Conservation (phyloP, 2,888 invertebrate genomes). For the Cactoblastis cactorum region DNA sequence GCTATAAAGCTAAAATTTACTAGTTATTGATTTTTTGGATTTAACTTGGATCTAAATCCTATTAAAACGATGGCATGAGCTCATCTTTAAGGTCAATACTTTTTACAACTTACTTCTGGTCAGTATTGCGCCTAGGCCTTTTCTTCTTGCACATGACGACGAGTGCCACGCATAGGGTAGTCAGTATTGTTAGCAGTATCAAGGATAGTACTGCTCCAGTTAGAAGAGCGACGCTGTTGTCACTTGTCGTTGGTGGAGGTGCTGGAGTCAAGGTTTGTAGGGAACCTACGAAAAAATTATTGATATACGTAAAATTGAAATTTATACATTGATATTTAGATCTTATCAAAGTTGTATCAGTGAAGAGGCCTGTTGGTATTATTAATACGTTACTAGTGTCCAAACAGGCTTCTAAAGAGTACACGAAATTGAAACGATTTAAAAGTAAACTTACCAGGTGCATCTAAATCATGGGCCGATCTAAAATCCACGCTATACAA, state of each 20-base stretch:
- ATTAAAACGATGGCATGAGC: too few species aligned
- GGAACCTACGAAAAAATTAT: constrained; percentile 46
- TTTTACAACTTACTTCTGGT: constrained; percentile 57
- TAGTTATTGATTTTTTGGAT: too few species aligned
- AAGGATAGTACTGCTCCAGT: constrained; percentile 65
- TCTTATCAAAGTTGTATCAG: too few species aligned
- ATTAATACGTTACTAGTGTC: too few species aligned
- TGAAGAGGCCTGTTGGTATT: too few species aligned
- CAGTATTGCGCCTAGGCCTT: constrained; percentile 50
- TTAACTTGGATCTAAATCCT: too few species aligned
- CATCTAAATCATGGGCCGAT: constrained; percentile 53
- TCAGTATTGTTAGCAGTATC: constrained; percentile 66
- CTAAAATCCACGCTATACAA: constrained; percentile 81
- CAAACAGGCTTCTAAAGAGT: too few species aligned
- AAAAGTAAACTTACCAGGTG: constrained; percentile 47
- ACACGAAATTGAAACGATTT: neutral
- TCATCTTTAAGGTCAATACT: too few species aligned
- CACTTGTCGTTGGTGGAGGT: constrained; percentile 40
- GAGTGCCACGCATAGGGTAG: constrained; percentile 66
- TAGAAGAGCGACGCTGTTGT: constrained; percentile 63
- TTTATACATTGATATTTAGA: too few species aligned
- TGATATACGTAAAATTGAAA: too few species aligned
- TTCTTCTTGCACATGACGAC: constrained; percentile 72
- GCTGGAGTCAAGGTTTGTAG: constrained; percentile 68
- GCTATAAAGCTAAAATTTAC: too few species aligned